Conservation (phyloP, 2,888 invertebrate species). For the Ophonus ardosiacus region DNA sequence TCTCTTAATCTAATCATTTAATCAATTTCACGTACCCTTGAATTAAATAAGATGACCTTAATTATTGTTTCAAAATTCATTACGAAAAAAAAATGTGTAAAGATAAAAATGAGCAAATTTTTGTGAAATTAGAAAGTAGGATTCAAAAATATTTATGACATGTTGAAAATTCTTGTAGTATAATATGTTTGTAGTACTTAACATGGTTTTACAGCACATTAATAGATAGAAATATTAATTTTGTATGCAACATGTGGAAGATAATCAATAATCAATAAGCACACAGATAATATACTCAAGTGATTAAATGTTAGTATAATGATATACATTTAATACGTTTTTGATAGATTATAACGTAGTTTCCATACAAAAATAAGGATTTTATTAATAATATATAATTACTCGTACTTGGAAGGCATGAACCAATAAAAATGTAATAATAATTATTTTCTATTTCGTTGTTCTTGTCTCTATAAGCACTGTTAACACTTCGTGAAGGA, state of each 20-base stretch:
- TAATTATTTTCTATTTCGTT: too few species aligned
- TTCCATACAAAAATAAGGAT: too few species aligned
- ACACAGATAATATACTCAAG: not conserved
- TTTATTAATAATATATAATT: too few species aligned
- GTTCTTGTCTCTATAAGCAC: too few species aligned
- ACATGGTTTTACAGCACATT: slow-evolving; percentile 8
- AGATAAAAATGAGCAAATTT: slow-evolving; percentile 23
- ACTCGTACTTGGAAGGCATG: too few species aligned
- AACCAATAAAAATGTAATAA: too few species aligned
- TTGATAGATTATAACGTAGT: too few species aligned
- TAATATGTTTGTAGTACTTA: slow-evolving; percentile 13
- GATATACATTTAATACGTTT: not conserved
- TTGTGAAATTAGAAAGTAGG: slow-evolving; percentile 24
- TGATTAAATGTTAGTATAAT: not conserved
- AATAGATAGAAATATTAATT: not conserved
- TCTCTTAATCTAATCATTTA: slow-evolving; percentile 7
- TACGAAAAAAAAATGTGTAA: not conserved
- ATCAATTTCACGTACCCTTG: not conserved
- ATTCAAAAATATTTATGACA: slow-evolving; percentile 7
- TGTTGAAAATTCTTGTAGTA: not conserved
- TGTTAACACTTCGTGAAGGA: too few species aligned
- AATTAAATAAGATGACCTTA: not conserved
- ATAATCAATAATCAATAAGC: not conserved
- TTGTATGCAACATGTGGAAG: not conserved
- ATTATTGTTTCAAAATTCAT: not conserved